Conservation (phyloP, 92 coral and sea anemone species). For the Muricea muricata region DNA sequence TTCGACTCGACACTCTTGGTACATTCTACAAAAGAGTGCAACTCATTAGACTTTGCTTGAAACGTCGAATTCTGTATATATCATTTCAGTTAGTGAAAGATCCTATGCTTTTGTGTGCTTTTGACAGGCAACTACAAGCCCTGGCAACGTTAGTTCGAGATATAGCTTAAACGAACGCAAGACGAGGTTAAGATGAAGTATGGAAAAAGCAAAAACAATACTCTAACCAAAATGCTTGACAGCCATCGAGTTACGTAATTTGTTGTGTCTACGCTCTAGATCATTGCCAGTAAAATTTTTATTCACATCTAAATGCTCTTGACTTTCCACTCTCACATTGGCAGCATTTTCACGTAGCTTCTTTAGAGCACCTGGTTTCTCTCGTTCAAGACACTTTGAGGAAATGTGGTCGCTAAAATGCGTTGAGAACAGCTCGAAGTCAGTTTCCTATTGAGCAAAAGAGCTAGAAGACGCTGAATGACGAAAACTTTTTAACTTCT, state of each 20-base stretch:
- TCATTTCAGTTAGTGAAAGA: too few relatives aligned
- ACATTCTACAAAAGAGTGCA: constrained; percentile 1
- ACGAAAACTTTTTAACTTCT: background rate
- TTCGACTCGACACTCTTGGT: background rate
- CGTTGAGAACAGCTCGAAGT: background rate
- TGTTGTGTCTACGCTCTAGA: background rate
- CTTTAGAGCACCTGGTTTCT: constrained; percentile 7
- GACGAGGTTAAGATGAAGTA: background rate
- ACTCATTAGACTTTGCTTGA: too few relatives aligned
- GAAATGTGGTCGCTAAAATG: background rate
- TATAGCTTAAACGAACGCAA: background rate
- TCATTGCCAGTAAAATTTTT: background rate
- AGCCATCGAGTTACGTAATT: background rate
- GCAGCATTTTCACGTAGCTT: constrained; percentile 24
- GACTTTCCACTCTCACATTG: background rate
- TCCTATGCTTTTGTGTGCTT: too few relatives aligned
- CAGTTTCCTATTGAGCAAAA: too few relatives aligned
- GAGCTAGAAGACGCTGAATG: too few relatives aligned
- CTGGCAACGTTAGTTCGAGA: too few relatives aligned
- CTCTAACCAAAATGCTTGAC: background rate
- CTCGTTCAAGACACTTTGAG: background rate
- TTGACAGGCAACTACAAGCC: too few relatives aligned
- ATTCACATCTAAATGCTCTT: background rate
- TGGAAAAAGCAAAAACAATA: background rate
- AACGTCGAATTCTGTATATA: too few relatives aligned